Conservation (phyloP, 2,113 vertebrate species). For the cattle (Bos taurus) region ARS-UCD2.0 NC_037346.1:57876501-57877000, state of each 20-base stretch:
- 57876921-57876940: not conserved
- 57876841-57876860: not conserved
- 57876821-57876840: not conserved
- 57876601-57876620: not conserved
- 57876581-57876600: not conserved
- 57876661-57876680: not conserved
- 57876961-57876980: not conserved
- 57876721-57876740: not conserved
- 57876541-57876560: not conserved
- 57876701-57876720: not conserved
- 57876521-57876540: not conserved
- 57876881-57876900: not conserved
- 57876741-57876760: not conserved
- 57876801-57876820: not conserved
- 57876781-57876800: not conserved
- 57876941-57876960: not conserved
- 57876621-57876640: not conserved
- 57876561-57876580: not conserved
- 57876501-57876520: not conserved
- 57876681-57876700: not conserved
- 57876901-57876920: not conserved
- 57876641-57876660: not conserved
- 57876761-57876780: not conserved
- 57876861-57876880: not conserved
- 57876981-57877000: not conserved